Conservation (phyloP, 2,113 vertebrate genomes). For the Ophiodon elongatus region DNA sequence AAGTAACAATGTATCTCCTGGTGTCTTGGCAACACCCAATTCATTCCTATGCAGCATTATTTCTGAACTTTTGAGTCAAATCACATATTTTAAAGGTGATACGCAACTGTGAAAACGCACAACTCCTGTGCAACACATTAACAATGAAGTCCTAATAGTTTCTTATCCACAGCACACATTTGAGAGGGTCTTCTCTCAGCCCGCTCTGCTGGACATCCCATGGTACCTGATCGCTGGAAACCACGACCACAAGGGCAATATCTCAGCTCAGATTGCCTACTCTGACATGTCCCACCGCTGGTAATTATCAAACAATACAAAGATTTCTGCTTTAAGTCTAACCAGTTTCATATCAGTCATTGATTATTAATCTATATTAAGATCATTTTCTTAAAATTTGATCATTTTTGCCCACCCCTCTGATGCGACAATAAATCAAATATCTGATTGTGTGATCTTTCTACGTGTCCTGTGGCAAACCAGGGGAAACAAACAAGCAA, state of each 20-base stretch:
- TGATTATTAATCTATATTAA: not conserved
- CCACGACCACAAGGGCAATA: constrained; percentile 79
- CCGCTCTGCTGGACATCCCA: constrained; percentile 62
- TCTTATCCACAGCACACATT: constrained; percentile 68
- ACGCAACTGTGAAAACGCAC: not conserved
- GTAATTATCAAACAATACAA: constrained; percentile 24
- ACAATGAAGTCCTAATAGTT: not conserved
- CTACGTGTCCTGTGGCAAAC: too few species aligned
- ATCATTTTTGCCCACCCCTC: not conserved
- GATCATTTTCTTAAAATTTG: too few species aligned
- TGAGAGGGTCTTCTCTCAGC: constrained; percentile 75
- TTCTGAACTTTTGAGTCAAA: too few species aligned
- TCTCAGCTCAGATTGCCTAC: constrained; percentile 81
- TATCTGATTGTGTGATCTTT: too few species aligned
- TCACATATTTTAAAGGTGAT: not conserved
- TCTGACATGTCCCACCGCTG: constrained; percentile 75
- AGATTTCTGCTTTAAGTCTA: not conserved
- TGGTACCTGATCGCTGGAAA: constrained; percentile 81
- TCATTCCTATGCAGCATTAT: too few species aligned
- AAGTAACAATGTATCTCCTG: too few species aligned
- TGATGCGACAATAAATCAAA: not conserved
- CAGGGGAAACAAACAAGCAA: too few species aligned
- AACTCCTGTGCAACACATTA: too few species aligned
- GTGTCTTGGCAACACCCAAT: too few species aligned
- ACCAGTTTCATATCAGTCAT: not conserved